Conservation (phyloP, 2,113 vertebrate genomes). For the Felis catus region DNA sequence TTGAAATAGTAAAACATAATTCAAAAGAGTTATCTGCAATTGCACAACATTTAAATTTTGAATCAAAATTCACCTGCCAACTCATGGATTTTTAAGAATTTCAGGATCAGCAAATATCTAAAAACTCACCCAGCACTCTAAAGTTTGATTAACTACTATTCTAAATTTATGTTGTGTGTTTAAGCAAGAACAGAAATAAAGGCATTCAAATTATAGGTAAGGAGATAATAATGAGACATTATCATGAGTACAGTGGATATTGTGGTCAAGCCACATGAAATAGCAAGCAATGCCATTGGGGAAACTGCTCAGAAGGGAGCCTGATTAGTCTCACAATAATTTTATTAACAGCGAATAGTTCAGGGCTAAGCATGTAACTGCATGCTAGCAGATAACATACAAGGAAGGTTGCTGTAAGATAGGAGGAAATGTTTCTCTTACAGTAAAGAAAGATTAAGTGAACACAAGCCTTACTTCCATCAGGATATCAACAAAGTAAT, state of each 20-base stretch:
- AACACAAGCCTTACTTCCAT: background rate
- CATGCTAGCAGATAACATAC: background rate
- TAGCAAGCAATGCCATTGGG: background rate
- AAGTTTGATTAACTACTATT: background rate
- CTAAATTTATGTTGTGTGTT: background rate
- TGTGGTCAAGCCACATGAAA: background rate
- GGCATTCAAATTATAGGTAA: background rate
- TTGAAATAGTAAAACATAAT: background rate
- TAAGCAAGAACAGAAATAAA: background rate
- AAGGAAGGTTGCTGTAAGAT: background rate
- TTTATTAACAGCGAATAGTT: background rate
- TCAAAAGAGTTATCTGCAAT: background rate
- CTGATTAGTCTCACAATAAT: background rate
- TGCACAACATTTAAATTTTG: background rate
- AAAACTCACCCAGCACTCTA: background rate
- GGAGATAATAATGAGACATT: background rate
- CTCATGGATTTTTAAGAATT: background rate
- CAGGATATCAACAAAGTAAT: background rate
- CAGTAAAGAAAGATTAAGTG: background rate
- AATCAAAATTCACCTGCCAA: background rate
- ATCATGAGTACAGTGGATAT: background rate
- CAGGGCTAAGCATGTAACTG: background rate
- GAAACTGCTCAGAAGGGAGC: background rate
- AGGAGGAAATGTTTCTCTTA: background rate
- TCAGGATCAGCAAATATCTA: background rate